phyloP scores from a whole-genome alignment of 2,113 vertebrate genomes.

The Irena cyanogastra region DNA sequence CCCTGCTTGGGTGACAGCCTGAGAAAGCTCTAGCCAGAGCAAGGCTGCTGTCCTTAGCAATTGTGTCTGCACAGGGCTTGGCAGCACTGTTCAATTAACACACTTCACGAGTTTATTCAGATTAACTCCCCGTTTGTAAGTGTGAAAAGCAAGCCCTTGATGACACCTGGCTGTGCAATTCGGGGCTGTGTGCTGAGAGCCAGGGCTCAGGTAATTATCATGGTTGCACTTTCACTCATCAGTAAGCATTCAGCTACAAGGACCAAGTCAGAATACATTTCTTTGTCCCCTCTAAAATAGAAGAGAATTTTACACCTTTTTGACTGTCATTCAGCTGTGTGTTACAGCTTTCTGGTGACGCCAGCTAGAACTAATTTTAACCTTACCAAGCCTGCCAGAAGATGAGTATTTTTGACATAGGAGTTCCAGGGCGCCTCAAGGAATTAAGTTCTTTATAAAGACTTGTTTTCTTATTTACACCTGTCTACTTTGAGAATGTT shows the following conservation, averaged over 20 bases:
- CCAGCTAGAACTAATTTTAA: slow-evolving; percentile 54
- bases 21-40: not conserved
- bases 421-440: not conserved
- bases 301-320: slow-evolving; percentile 50
- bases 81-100: not conserved
- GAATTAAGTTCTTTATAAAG: slow-evolving; percentile 7
- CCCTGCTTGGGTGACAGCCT: not conserved
- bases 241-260: slow-evolving; percentile 8
- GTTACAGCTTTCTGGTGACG: slow-evolving; percentile 29
- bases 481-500: not conserved
- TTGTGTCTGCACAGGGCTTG: not conserved
- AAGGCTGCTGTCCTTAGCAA: not conserved
- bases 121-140: not conserved
- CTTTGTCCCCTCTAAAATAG: slow-evolving; percentile 16
- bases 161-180: not conserved
- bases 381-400: slow-evolving; percentile 1
- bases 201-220: not conserved
- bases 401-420: slow-evolving; percentile 8
- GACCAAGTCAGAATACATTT: not conserved
- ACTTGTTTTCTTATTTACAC: not conserved
- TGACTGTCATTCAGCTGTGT: slow-evolving; percentile 26
- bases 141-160: not conserved
- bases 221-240: not conserved
- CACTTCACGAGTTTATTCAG: not conserved
- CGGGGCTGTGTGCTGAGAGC: not conserved